Evolutionary conservation across 2,113 vertebrate genomes (phyloP), one percentile per base, ranked within the genome.

Genomic region (Myocastor coypus): DNA sequence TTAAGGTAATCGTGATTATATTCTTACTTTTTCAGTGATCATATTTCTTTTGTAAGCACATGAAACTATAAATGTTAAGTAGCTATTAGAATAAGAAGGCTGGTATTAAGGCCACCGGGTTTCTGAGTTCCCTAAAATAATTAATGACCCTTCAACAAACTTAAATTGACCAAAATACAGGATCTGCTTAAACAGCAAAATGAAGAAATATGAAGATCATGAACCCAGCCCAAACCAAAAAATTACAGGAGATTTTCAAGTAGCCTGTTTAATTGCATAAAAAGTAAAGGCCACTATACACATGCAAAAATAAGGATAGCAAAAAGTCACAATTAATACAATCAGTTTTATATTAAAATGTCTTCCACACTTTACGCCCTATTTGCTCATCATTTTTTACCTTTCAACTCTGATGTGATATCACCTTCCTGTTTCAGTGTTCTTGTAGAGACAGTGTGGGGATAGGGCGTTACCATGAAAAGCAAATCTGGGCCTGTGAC

Each of bases 101-200:
- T 50, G 86, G 28, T 37, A 61, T 55, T 80, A 84, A 91, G 66
- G 30, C 80, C 61, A 52, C 4, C 75, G 26, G 55, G 34, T 61
- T 95, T 89, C 82, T 90, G 73, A 83, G 22, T 55, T 84, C 85
- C 50, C 82, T 64, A 32, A 63, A 26, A 84, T n/a, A n/a, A 87
- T 82, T 73, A 3, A 8, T 84, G 34, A 46, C 50, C 82, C 61
- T 6, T 89, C 71, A 34, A 87, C 55, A 87, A 96, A 61, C 46
- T 75, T 71, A 77, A 95, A 69, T 61, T 77, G 46, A 28, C 59
- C 46, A 34, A 94, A 89, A 80, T 37, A 87, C 20, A 34, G 37
- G 20, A 59, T 37, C 37, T 9, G 22, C 19, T 26, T 69, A 86
- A 82, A 92, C 13, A 42, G 55, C 61, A 78, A 96, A 96, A 37